phyloP scores from a whole-genome alignment of 2,113 vertebrate species.

The Engraulis encrasicolus region DNA sequence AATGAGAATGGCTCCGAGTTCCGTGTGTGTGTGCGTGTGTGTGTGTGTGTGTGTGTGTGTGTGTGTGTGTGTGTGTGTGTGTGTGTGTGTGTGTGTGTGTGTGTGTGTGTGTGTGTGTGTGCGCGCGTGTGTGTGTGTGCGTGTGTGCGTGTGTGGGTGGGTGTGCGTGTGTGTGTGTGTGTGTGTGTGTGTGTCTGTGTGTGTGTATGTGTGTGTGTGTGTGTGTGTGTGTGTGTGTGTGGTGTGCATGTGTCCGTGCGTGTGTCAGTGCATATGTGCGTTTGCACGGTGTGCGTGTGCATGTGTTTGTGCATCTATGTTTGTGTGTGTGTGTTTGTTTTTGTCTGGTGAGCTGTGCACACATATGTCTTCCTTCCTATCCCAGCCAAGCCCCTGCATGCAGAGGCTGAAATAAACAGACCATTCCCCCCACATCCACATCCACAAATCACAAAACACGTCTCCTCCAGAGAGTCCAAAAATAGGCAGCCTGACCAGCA shows the following conservation, averaged over 20 bases:
- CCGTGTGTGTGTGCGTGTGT: background rate
- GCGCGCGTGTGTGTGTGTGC: background rate
- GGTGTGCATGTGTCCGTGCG: background rate
- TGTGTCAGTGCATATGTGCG: background rate
- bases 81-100: background rate
- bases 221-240: background rate
- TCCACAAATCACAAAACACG: background rate
- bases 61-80: background rate
- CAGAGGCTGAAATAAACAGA: background rate
- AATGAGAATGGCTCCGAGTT: background rate
- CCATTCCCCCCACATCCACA: too few species aligned
- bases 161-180: background rate
- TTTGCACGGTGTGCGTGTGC: background rate
- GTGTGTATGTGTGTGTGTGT: conserved; percentile 5
- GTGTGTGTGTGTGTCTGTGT: background rate
- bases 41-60: background rate
- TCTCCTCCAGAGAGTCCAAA: background rate
- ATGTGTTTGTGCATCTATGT: background rate
- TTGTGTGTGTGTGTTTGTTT: background rate
- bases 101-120: background rate
- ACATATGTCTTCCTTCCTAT: background rate
- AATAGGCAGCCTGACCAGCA: background rate
- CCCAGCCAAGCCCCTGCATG: background rate
- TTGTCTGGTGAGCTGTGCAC: too few species aligned
- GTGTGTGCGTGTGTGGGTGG: background rate